Conservation (phyloP, 2,113 vertebrate genomes). For the Odontophorus gujanensis region DNA sequence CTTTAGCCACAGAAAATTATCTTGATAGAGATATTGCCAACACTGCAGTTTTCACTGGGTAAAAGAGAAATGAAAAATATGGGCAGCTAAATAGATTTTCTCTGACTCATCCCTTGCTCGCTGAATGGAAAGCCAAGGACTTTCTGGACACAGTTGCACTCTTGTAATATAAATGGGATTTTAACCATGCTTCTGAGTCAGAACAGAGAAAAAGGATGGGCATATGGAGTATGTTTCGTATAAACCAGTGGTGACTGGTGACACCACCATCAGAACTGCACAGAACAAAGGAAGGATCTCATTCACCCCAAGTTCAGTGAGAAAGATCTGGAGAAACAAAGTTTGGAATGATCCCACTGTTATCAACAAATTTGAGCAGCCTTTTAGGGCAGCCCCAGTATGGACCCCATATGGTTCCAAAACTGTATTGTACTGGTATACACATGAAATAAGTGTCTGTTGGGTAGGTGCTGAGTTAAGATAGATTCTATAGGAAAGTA, state of each 20-base stretch:
- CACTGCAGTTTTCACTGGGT: neutral
- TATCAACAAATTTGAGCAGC: no score
- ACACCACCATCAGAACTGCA: neutral
- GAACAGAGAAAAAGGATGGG: neutral
- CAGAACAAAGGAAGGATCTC: neutral
- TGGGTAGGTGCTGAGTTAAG: neutral
- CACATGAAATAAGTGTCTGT: neutral
- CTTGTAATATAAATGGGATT: neutral
- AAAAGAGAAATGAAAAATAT: neutral
- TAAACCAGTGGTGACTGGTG: neutral
- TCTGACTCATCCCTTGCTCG: neutral
- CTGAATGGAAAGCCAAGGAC: neutral
- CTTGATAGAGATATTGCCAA: neutral
- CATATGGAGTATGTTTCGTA: neutral
- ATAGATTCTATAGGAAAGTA: no score
- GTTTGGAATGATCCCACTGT: neutral
- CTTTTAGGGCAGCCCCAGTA: no score
- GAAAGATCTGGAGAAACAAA: neutral
- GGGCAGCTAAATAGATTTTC: neutral
- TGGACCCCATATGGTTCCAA: neutral
- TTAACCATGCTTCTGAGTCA: neutral
- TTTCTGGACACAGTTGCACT: neutral
- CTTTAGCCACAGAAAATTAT: neutral
- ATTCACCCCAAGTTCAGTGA: neutral
- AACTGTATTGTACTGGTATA: no score